Conservation (phyloP, 2,797 vertebrate genomes). For the Cossypha niveicapilla region DNA sequence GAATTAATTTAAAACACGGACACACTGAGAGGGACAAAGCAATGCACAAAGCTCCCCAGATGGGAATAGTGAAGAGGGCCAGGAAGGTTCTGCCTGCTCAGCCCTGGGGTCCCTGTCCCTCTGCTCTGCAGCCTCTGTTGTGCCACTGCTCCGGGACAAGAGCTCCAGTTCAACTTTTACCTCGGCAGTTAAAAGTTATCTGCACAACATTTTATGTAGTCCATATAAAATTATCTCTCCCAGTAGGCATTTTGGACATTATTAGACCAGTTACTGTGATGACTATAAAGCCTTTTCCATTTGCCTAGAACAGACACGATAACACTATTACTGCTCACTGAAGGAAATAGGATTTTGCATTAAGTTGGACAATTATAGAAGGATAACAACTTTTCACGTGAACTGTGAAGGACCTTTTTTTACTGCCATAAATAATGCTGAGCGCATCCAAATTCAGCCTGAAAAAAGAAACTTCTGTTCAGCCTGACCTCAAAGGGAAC, state of each 20-base stretch:
- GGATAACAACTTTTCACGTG: not conserved
- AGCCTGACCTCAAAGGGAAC: not conserved
- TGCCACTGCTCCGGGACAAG: accelerated
- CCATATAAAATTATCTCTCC: not conserved
- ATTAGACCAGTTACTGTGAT: not conserved
- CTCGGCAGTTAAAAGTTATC: not conserved
- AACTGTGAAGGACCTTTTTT: not conserved
- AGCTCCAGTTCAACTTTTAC: not conserved
- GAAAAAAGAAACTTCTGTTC: not conserved
- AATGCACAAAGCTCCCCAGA: accelerated
- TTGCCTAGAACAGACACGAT: not conserved
- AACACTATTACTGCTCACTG: accelerated
- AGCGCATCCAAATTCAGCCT: not conserved
- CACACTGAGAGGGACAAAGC: accelerated
- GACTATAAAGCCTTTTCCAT: not conserved
- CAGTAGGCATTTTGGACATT: not conserved
- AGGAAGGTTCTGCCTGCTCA: not conserved
- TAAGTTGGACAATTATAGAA: not conserved
- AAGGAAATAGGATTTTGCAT: not conserved
- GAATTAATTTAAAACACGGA: not conserved
- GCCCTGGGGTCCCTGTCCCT: not conserved
- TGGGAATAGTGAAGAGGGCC: not conserved
- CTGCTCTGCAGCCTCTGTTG: not conserved
- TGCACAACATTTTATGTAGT: not conserved
- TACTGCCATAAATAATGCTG: not conserved